Conservation (phyloP, 2,797 vertebrate genomes). For the Pelobates cultripes region DNA sequence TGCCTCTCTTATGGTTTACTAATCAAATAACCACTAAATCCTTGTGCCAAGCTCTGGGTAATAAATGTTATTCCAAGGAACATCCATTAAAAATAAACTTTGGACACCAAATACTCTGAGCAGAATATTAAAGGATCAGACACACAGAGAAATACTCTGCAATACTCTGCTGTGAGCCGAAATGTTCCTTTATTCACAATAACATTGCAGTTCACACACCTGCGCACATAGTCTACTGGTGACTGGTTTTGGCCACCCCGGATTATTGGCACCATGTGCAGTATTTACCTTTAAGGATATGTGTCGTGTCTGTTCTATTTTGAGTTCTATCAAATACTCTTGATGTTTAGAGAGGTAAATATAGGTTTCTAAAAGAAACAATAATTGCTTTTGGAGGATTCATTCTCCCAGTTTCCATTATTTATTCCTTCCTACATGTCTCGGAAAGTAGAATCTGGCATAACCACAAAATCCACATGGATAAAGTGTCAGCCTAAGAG, state of each 20-base stretch:
- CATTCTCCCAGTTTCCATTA: neutral
- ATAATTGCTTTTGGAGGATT: conserved; percentile 1
- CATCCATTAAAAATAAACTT: conserved; percentile 16
- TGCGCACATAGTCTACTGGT: no score
- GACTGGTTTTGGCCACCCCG: no score
- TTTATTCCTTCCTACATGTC: neutral
- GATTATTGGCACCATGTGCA: no score
- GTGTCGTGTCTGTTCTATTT: no score
- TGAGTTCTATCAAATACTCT: no score
- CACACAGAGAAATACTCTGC: no score
- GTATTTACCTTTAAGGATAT: no score
- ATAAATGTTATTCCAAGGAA: conserved; percentile 14
- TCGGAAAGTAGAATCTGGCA: neutral
- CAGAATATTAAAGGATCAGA: no score
- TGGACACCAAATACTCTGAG: neutral
- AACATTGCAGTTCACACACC: no score
- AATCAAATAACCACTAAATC: neutral
- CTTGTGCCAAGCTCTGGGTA: neutral
- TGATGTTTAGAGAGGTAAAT: conserved; percentile 9
- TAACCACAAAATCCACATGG: conserved; percentile 19
- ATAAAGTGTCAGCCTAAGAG: neutral
- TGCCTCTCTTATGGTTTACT: neutral
- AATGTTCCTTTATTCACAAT: no score
- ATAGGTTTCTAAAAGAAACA: conserved; percentile 3
- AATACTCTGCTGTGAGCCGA: no score